Conservation (phyloP, 1,140 invertebrate genomes). For the Paramacrobiotus metropolitanus region DNA sequence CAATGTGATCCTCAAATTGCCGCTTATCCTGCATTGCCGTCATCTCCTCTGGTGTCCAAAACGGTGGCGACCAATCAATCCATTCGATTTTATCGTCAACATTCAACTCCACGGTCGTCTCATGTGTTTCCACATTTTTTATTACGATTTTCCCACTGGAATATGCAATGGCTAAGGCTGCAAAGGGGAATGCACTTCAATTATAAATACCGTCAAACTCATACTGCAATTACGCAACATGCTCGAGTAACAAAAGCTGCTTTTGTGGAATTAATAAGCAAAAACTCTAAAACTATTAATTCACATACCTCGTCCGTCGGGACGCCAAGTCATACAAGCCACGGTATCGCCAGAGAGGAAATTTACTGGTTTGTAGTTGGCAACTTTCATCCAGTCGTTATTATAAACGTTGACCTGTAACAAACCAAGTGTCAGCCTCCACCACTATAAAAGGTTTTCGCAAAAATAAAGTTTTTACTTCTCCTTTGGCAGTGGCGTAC, state of each 20-base stretch:
- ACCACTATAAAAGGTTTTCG: not conserved
- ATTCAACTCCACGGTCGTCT: not conserved
- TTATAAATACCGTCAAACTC: too few species aligned
- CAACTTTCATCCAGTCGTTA: slow-evolving; percentile 2
- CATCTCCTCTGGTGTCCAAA: not conserved
- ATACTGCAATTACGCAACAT: too few species aligned
- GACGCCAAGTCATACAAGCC: not conserved
- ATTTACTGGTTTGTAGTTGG: not conserved
- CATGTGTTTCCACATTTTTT: not conserved
- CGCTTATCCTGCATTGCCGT: not conserved
- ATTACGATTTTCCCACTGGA: not conserved
- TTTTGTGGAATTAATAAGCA: too few species aligned
- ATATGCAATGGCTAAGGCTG: not conserved
- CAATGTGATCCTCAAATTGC: not conserved
- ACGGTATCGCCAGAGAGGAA: not conserved
- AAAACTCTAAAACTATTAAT: too few species aligned
- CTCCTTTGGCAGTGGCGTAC: not conserved
- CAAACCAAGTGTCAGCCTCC: not conserved
- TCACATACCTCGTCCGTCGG: not conserved
- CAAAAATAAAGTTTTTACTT: not conserved
- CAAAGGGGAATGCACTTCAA: too few species aligned
- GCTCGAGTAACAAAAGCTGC: too few species aligned
- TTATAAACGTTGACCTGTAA: not conserved
- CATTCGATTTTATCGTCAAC: not conserved
- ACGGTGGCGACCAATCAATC: not conserved